Evolutionary conservation across 2,888 invertebrate genomes (phyloP).

Genomic region (Luperina nickerlii): DNA sequence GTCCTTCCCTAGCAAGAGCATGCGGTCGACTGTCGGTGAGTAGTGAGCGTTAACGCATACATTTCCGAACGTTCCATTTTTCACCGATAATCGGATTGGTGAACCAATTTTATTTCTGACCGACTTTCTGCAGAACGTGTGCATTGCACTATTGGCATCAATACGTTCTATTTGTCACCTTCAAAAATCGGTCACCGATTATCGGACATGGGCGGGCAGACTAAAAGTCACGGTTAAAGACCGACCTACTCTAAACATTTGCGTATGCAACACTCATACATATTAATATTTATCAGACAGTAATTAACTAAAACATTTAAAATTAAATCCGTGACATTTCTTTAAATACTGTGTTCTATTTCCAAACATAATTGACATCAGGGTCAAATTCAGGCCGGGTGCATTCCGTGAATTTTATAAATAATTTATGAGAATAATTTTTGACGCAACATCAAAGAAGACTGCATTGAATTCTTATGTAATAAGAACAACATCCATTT

Average conservation of each 20-base stretch:
- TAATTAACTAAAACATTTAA: background rate
- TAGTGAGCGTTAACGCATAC: too few species aligned
- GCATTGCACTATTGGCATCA: too few species aligned
- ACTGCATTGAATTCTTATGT: background rate
- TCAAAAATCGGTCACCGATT: too few species aligned
- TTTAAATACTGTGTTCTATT: slow-evolving; percentile 10
- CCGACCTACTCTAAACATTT: background rate
- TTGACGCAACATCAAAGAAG: background rate
- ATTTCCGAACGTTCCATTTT: too few species aligned
- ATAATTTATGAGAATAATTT: background rate
- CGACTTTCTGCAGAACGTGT: too few species aligned
- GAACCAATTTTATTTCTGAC: too few species aligned
- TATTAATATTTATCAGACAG: background rate
- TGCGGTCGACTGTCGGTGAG: too few species aligned
- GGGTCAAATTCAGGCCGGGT: slow-evolving; percentile 14
- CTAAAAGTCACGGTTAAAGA: background rate
- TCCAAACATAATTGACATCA: slow-evolving; percentile 10
- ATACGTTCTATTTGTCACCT: too few species aligned
- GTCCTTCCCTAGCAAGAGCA: too few species aligned
- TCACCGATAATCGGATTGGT: too few species aligned
- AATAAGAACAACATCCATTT: background rate
- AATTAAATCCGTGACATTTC: slow-evolving; percentile 48
- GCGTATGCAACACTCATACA: background rate
- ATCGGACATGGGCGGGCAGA: too few species aligned
- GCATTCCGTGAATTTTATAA: slow-evolving; percentile 12